Conservation (phyloP, 1,140 invertebrate species). For the Zophobas atratus region DNA sequence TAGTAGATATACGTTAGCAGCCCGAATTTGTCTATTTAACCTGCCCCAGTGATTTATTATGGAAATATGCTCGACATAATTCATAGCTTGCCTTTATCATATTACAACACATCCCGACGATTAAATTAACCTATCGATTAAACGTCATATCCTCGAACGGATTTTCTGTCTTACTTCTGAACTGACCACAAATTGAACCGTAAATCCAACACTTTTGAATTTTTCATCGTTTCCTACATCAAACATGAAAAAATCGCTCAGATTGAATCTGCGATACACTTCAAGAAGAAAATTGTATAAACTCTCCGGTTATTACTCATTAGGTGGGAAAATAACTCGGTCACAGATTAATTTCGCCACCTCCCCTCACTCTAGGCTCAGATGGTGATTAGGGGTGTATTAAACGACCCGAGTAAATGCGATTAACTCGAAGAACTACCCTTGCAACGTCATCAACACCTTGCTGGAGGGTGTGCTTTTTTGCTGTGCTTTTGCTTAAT, state of each 20-base stretch:
- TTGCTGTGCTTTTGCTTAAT: too few species aligned
- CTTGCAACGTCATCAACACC: slow-evolving; percentile 1
- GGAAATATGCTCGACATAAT: slow-evolving; percentile 1
- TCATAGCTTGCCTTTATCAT: slow-evolving; percentile 4
- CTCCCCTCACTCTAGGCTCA: background rate
- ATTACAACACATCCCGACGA: slow-evolving; percentile 7
- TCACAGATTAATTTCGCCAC: slow-evolving; percentile 1
- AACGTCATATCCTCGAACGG: background rate
- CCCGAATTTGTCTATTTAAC: slow-evolving; percentile 3
- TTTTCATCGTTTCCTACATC: background rate
- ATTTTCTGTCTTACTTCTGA: background rate
- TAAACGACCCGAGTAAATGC: background rate
- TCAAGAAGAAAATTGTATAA: background rate
- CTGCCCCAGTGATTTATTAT: slow-evolving; percentile 1
- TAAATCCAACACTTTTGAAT: background rate
- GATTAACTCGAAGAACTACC: background rate
- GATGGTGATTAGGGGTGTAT: background rate
- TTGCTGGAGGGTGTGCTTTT: background rate
- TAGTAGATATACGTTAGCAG: background rate
- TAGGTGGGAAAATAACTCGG: background rate
- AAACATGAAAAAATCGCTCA: too few species aligned
- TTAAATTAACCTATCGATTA: background rate
- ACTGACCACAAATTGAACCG: slow-evolving; percentile 7
- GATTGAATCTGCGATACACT: background rate
- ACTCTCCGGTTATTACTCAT: background rate